These are phyloP conservation scores for Epizoanthus rinbou DNA, from an alignment of 92 coral and sea anemone genomes.

Conservation along the genomic window DNA sequence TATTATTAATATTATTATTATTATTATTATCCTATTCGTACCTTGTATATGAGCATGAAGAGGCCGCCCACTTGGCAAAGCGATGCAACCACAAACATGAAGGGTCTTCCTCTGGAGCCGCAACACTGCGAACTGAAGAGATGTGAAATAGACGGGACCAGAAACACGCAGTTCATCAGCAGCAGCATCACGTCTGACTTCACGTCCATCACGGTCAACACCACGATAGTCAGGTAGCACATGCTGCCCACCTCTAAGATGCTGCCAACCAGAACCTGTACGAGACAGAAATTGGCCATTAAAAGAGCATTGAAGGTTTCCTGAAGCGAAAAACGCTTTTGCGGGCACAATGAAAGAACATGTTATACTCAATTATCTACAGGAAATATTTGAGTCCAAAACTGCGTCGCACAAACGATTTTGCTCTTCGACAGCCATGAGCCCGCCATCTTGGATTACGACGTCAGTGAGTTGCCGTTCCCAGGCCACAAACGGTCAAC, in stretches of 20 bases:
- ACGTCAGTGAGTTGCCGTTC: too few relatives aligned
- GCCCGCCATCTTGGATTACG: too few relatives aligned
- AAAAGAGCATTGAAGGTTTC: too few relatives aligned
- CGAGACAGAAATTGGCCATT: neutral
- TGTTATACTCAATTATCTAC: too few relatives aligned
- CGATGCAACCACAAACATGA: constrained; percentile 26
- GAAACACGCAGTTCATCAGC: constrained; percentile 65
- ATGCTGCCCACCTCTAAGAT: constrained; percentile 60
- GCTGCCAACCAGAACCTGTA: constrained; percentile 65
- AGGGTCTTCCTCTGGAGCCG: constrained; percentile 22
- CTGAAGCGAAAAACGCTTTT: too few relatives aligned
- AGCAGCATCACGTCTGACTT: constrained; percentile 52
- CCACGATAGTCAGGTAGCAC: constrained; percentile 58
- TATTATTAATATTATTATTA: too few relatives aligned
- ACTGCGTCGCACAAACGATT: too few relatives aligned
- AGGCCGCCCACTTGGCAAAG: constrained; percentile 20
- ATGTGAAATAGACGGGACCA: constrained; percentile 67
- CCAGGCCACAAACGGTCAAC: too few relatives aligned
- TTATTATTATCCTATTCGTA: constrained; percentile 8
- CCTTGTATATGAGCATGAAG: constrained; percentile 25
- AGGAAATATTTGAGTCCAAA: too few relatives aligned
- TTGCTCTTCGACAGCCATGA: too few relatives aligned
- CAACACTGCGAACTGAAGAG: constrained; percentile 23
- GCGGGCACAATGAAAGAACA: too few relatives aligned
- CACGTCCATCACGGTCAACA: constrained; percentile 54